A percentile compares a stretch with the other conserved stretches of the same genome.
phyloP scores from a whole-genome alignment of 2,888 invertebrate genomes.

The Papilio protenor region DNA sequence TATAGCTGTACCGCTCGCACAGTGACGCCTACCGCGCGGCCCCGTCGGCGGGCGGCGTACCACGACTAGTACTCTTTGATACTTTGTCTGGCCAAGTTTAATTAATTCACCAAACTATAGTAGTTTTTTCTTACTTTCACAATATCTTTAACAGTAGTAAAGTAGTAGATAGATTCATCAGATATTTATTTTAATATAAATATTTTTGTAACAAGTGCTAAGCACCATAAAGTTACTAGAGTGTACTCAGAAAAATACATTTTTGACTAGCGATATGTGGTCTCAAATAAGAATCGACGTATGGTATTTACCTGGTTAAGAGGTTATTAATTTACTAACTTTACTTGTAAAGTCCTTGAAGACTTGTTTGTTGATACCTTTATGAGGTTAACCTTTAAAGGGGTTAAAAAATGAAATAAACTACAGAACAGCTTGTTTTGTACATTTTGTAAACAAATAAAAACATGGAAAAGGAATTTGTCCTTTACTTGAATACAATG shows the following conservation, averaged over 20 bases:
- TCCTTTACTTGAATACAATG: background rate
- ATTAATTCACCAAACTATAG: background rate
- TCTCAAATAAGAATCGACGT: too few species aligned
- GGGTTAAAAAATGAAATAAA: background rate
- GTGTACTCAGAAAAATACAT: background rate
- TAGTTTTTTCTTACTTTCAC: background rate
- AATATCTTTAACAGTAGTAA: background rate
- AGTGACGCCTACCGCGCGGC: constrained; percentile 73
- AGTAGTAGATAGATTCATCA: background rate
- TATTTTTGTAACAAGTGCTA: background rate
- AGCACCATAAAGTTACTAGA: background rate
- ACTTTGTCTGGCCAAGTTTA: constrained; percentile 57
- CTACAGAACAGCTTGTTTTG: background rate
- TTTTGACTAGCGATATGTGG: too few species aligned
- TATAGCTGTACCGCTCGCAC: constrained; percentile 62
- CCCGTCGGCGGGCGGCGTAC: constrained; percentile 63
- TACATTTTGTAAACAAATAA: background rate
- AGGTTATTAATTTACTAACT: background rate
- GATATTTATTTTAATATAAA: background rate
- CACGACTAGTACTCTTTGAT: constrained; percentile 64
- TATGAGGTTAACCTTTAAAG: background rate
- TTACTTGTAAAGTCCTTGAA: background rate
- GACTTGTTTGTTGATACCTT: background rate
- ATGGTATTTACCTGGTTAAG: background rate
- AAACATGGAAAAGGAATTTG: background rate